These are phyloP conservation scores for Papilio polyxenes DNA, from an alignment of 1,140 invertebrate genomes.

Conservation along the genomic window DNA sequence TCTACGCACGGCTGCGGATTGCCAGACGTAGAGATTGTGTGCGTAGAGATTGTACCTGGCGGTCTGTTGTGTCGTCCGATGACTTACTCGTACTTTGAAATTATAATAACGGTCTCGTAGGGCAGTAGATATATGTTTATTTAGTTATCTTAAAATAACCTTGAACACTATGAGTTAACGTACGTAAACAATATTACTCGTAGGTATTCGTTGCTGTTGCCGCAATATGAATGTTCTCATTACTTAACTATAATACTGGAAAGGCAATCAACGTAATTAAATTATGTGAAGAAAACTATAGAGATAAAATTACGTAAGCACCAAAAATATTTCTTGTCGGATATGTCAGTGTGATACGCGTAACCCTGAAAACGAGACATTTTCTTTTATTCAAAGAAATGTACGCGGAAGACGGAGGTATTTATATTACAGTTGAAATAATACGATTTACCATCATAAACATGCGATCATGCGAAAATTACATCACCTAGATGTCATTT, in stretches of 20 bases:
- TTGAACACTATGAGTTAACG: neutral
- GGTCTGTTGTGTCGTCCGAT: too few species aligned
- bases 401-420: too few species aligned
- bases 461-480: too few species aligned
- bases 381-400: constrained; percentile 31
- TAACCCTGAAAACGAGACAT: constrained; percentile 27
- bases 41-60: too few species aligned
- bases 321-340: constrained; percentile 13
- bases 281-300: neutral
- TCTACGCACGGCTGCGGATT: too few species aligned
- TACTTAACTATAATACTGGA: constrained; percentile 16
- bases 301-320: constrained; percentile 9
- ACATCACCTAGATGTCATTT: too few species aligned
- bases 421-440: too few species aligned
- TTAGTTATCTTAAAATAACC: neutral
- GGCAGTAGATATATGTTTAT: neutral
- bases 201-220: too few species aligned
- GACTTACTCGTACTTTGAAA: too few species aligned
- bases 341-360: constrained; percentile 14
- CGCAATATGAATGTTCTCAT: constrained; percentile 22
- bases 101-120: neutral
- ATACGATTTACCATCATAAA: too few species aligned
- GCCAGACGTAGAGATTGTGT: too few species aligned
- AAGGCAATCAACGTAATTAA: neutral
- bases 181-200: constrained; percentile 18